Evolutionary conservation across 2,888 invertebrate genomes (phyloP), one percentile per base, ranked within the genome.

Genomic region (Pheosia gnoma): DNA sequence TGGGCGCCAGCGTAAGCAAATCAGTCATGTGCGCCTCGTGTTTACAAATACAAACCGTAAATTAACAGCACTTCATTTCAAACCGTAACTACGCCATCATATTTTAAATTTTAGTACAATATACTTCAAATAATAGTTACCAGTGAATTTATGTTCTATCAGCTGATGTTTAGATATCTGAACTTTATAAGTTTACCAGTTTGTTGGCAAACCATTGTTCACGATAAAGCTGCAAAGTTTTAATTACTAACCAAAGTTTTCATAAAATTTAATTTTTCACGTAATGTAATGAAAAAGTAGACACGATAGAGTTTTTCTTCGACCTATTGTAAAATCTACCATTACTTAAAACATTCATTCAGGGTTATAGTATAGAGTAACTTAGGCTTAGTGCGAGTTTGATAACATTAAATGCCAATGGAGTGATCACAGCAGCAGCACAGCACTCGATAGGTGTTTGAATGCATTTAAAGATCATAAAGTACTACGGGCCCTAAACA

Each of bases 11-110:
- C 75, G 78, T 83, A 83, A 82, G 75, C 84, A 84, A 82, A 82
- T 84, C 80, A 78, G 75, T 81, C 77, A 74, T 79, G 74, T 78
- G 75, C 72, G 68, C 73, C 71, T 63, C 67, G 67, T 82, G 82
- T 85, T 85, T 85, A 83, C 80, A 80, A 85, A 85, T 74, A 83
- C 75, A 68, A 66, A 68, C 69, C 77, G 76, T 77, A 80, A 80
- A 82, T 83, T 82, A 82, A 77, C 75, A 75, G 70, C 79, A 79
- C 79, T 78, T 75, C 62, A 62, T 60, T 73, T 60, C 62, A 61
- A 61, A 65, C 62, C 53, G 61, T 68, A 66, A 69, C 61, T 66
- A 67, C 65, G 57, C 59, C 66, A 65, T 66, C 60, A 62, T 65
- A 65, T 62, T 66, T 68, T 66, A 66, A 38, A 61, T 54, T 63